Conservation (phyloP, 2,113 vertebrate genomes). For the Grus americana region DNA sequence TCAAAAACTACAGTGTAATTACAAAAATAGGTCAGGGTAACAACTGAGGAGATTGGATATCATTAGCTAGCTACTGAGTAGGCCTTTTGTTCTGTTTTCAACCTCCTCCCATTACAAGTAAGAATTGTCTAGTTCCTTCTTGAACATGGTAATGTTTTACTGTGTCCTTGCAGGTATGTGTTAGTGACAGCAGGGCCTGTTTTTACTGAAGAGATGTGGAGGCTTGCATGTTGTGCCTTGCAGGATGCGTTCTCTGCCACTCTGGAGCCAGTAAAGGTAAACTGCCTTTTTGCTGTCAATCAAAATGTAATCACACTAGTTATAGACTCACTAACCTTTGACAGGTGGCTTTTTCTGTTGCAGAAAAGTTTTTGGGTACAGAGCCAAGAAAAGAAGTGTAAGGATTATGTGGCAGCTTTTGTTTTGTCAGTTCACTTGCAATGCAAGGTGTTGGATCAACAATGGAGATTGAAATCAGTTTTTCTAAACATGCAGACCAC, state of each 20-base stretch:
- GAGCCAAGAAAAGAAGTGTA: background rate
- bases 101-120: background rate
- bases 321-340: background rate
- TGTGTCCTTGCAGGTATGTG: conserved; percentile 82
- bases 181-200: conserved; percentile 93
- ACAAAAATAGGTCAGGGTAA: background rate
- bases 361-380: background rate
- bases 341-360: background rate
- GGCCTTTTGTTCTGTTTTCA: background rate
- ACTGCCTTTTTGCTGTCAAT: background rate
- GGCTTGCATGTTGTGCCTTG: conserved; percentile 92
- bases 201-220: conserved; percentile 98
- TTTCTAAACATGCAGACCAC: background rate
- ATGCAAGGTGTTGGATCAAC: background rate
- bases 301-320: background rate
- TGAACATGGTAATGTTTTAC: background rate
- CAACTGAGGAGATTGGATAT: background rate
- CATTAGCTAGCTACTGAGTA: background rate
- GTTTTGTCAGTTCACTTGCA: background rate
- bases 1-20: background rate
- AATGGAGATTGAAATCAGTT: background rate
- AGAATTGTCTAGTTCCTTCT: background rate
- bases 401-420: background rate
- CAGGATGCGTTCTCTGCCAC: conserved; percentile 96
- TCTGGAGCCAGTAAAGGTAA: conserved; percentile 95